Evolutionary conservation across 2,113 vertebrate genomes (phyloP).

Genomic region (Corythornis cristatus): DNA sequence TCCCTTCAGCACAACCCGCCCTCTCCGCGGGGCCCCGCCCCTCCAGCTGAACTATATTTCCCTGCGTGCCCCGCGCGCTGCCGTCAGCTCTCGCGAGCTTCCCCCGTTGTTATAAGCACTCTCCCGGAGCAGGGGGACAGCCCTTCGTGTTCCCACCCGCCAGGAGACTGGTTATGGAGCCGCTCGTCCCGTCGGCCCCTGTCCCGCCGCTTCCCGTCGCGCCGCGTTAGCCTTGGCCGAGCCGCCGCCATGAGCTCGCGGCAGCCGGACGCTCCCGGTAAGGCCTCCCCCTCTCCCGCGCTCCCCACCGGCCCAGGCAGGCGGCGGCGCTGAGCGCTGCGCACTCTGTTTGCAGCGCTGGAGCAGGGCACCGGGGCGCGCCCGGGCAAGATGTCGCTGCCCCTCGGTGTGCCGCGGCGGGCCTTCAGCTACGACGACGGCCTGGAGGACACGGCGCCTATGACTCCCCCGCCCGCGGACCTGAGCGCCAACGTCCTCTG

Average conservation of each 20-base stretch:
- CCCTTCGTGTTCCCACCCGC: rapidly evolving
- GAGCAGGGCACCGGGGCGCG: constrained; percentile 72
- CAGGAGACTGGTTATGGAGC: rapidly evolving
- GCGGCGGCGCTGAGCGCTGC: constrained; percentile 2
- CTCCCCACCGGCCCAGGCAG: not conserved
- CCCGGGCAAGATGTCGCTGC: constrained; percentile 81
- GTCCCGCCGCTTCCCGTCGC: rapidly evolving
- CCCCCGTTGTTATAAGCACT: rapidly evolving
- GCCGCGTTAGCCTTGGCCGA: not conserved
- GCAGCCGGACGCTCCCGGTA: constrained; percentile 78
- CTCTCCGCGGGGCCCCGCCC: rapidly evolving
- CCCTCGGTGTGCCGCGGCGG: constrained; percentile 80
- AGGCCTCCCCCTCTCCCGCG: not conserved
- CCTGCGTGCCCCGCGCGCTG: not conserved
- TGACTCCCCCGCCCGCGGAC: constrained; percentile 88
- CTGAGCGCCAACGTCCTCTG: constrained; percentile 80
- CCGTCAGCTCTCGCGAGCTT: not conserved
- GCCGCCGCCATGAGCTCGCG: constrained; percentile 72
- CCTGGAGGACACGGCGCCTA: constrained; percentile 83
- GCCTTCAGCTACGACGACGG: constrained; percentile 89
- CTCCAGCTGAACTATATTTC: not conserved
- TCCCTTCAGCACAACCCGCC: not conserved
- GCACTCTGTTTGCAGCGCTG: constrained; percentile 77
- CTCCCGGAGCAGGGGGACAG: rapidly evolving
- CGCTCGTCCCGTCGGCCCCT: not conserved